Percentiles rank a stretch among this genome's conserved stretches.
Evolutionary conservation across 2,113 vertebrate genomes (phyloP).

Genomic region (Pelvicachromis taeniatus): DNA sequence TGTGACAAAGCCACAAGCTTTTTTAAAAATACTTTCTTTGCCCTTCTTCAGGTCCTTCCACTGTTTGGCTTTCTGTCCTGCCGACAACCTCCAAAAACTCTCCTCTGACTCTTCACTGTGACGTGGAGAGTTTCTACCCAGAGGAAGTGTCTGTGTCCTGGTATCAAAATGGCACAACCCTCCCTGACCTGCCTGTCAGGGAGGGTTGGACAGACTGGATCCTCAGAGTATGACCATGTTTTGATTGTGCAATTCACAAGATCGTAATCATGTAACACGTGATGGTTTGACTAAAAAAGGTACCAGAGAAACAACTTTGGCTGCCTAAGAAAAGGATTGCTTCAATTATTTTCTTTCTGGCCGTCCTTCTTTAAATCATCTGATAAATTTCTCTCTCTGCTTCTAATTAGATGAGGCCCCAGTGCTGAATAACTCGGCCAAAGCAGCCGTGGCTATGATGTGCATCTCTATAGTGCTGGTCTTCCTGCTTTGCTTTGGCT

Average conservation of each 20-base stretch:
- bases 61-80: slow-evolving; percentile 56
- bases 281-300: neutral
- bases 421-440: slow-evolving; percentile 72
- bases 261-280: neutral
- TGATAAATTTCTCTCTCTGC: neutral
- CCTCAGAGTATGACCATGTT: slow-evolving; percentile 27
- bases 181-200: slow-evolving; percentile 34
- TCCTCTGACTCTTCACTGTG: slow-evolving; percentile 72
- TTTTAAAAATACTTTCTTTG: neutral
- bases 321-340: neutral
- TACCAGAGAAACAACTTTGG: neutral
- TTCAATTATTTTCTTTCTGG: neutral
- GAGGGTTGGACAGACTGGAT: slow-evolving; percentile 56
- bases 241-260: neutral
- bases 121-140: slow-evolving; percentile 72
- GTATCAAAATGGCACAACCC: slow-evolving; percentile 64
- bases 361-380: neutral
- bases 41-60: slow-evolving; percentile 51
- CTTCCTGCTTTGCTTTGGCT: slow-evolving; percentile 76
- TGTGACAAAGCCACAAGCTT: too few species aligned
- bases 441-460: slow-evolving; percentile 76
- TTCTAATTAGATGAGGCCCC: slow-evolving; percentile 40
- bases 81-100: slow-evolving; percentile 3
- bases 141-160: slow-evolving; percentile 66
- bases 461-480: slow-evolving; percentile 75